Percentiles rank a stretch among this genome's conserved stretches.
These are phyloP conservation scores for Noctua janthina DNA, from an alignment of 2,888 invertebrate genomes.

Conservation along the genomic window DNA sequence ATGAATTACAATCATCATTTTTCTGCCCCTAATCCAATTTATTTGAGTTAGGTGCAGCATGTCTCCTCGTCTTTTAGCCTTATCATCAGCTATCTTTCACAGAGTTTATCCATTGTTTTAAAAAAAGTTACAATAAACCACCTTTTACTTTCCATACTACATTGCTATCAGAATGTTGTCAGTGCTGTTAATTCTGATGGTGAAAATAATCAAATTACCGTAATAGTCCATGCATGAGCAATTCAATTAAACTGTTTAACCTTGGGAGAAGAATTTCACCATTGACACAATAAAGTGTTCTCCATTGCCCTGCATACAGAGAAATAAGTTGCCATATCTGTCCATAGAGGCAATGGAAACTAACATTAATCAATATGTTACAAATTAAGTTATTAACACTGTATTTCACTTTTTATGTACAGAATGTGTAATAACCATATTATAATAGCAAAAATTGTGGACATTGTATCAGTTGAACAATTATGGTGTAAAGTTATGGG, in stretches of 20 bases:
- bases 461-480: too few relatives aligned
- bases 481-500: too few relatives aligned
- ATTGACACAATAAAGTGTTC: constrained; percentile 31
- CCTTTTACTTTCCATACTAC: not conserved
- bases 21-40: not conserved
- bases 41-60: not conserved
- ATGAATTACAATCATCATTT: too few relatives aligned
- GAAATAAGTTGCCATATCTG: constrained; percentile 10
- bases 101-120: not conserved
- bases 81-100: not conserved
- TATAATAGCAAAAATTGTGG: too few relatives aligned
- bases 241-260: constrained; percentile 41
- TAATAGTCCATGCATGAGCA: constrained; percentile 15
- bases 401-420: too few relatives aligned
- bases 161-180: not conserved
- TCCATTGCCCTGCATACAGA: constrained; percentile 12
- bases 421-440: too few relatives aligned
- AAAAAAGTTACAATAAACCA: not conserved
- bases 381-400: too few relatives aligned
- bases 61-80: not conserved
- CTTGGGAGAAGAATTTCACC: constrained; percentile 49
- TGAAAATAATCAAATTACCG: constrained; percentile 5
- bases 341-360: not conserved
- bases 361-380: too few relatives aligned
- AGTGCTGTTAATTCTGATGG: not conserved